Percentiles rank a stretch among this genome's conserved stretches.
Conservation (phyloP, 2,888 invertebrate species). For the Globia sparganii region DNA sequence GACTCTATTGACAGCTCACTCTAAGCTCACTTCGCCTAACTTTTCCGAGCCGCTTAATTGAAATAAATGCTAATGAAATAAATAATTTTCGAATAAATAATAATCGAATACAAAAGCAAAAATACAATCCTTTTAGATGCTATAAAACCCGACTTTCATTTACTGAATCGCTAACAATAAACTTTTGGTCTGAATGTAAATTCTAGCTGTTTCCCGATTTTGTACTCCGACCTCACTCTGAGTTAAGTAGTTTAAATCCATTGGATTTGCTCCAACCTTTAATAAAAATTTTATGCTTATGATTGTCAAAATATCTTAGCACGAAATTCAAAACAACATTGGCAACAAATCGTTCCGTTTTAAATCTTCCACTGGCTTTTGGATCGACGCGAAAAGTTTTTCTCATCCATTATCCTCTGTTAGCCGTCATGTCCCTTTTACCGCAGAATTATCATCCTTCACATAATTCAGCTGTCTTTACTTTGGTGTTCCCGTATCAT, state of each 20-base stretch:
- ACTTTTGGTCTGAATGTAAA: constrained; percentile 45
- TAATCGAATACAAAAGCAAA: constrained; percentile 42
- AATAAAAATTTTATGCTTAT: constrained; percentile 39
- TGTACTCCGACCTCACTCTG: constrained; percentile 8
- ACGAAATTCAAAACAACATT: background rate
- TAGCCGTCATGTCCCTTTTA: background rate
- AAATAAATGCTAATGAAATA: background rate
- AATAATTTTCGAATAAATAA: no score
- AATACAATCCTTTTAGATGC: constrained; percentile 40
- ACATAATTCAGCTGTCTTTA: background rate
- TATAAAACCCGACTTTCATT: constrained; percentile 50
- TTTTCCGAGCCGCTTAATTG: no score
- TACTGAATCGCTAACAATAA: constrained; percentile 54
- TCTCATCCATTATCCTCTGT: background rate
- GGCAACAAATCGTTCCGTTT: background rate
- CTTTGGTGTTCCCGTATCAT: background rate
- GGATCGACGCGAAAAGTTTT: no score
- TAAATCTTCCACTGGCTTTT: background rate
- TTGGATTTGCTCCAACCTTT: constrained; percentile 47
- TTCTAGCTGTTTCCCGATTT: constrained; percentile 33
- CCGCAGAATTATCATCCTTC: background rate
- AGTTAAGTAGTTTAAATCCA: constrained; percentile 39
- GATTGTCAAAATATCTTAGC: constrained; percentile 25
- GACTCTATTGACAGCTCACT: no score
- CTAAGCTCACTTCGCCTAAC: no score